Evolutionary conservation across 2,113 vertebrate genomes (phyloP).

Genomic region (Ameiurus melas): DNA sequence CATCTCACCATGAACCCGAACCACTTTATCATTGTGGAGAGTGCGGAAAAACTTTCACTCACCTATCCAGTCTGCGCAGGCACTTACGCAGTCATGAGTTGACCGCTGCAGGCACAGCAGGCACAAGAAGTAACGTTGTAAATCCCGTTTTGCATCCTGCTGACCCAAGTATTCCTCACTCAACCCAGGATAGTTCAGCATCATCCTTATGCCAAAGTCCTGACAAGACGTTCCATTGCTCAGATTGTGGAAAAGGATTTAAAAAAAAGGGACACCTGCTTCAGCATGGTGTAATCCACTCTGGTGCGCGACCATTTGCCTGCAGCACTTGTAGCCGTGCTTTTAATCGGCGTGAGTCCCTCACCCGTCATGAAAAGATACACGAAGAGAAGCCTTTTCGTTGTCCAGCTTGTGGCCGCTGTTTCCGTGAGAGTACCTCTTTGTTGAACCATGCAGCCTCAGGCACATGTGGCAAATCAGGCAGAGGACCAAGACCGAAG

Average conservation of each 20-base stretch:
- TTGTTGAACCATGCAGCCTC: conserved; percentile 89
- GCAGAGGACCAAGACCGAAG: conserved; percentile 73
- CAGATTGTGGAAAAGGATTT: conserved; percentile 90
- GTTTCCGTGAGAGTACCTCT: conserved; percentile 87
- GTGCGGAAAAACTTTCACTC: conserved; percentile 79
- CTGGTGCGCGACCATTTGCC: conserved; percentile 86
- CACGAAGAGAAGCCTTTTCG: conserved; percentile 86
- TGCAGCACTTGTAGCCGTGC: conserved; percentile 86
- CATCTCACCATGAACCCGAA: conserved; percentile 69
- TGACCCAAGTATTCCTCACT: conserved; percentile 75
- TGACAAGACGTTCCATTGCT: conserved; percentile 80
- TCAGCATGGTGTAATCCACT: conserved; percentile 93
- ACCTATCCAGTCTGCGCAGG: conserved; percentile 79
- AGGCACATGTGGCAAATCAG: conserved; percentile 81
- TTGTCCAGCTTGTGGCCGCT: conserved; percentile 86
- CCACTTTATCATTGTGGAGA: conserved; percentile 76
- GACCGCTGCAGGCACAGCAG: conserved; percentile 74
- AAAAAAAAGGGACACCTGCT: conserved; percentile 94
- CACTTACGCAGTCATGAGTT: conserved; percentile 80
- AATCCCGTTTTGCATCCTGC: conserved; percentile 72
- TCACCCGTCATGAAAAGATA: conserved; percentile 92
- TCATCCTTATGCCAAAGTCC: conserved; percentile 73
- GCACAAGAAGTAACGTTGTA: conserved; percentile 65
- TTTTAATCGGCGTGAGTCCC: conserved; percentile 92
- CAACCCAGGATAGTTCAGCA: conserved; percentile 69